Evolutionary conservation across 1,140 invertebrate genomes (phyloP), one percentile per base, ranked within the genome.

Genomic region (Listronotus oregonensis): DNA sequence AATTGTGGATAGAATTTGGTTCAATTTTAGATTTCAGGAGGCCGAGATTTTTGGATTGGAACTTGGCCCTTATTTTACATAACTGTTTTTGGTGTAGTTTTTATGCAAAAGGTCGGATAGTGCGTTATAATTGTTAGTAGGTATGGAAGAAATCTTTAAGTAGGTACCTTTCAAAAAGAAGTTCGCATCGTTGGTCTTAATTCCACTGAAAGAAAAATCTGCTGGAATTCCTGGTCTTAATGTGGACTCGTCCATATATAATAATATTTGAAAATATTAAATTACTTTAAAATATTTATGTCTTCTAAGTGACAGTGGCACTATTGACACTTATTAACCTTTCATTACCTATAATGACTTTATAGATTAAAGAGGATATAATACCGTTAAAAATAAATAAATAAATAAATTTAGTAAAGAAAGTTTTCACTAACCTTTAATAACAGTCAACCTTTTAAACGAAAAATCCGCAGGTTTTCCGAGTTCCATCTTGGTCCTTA

Each of bases 391-490:
- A 51, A 51, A 51, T n/a, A 51, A 15, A 27, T 18, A 27, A 18
- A 51, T 51, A 51, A 51, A 51, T 34, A 5, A 37, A 37, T 37
- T 37, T 37, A 37, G 34, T 4, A 4, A 10, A 37, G 34, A 37
- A 37, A 12, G n/a, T 43, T 57, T 27, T 43, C 12, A 61, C 58
- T 57, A 46, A 73, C 71, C 61, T 69, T 58, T 63, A 1, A 73
- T 66, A n/a, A 15, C 31, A 55, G 66, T 68, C 34, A 73, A 32
- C 17, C 67, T 71, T 52, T 70, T 73, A 50, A 73, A 71, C 1
- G 72, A 73, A 61, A 70, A 73, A 67, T 73, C 72, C 1, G 57
- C 72, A 11, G 72, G 72, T 57, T 49, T 66, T 10, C 63, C 65
- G 0, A 61, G 37, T 27, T 69, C 61, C 17, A 64, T 12, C 47